Percentiles rank a stretch among this genome's conserved stretches.
These are phyloP conservation scores for Diloba caeruleocephala DNA, from an alignment of 2,888 invertebrate species.

Conservation along the genomic window DNA sequence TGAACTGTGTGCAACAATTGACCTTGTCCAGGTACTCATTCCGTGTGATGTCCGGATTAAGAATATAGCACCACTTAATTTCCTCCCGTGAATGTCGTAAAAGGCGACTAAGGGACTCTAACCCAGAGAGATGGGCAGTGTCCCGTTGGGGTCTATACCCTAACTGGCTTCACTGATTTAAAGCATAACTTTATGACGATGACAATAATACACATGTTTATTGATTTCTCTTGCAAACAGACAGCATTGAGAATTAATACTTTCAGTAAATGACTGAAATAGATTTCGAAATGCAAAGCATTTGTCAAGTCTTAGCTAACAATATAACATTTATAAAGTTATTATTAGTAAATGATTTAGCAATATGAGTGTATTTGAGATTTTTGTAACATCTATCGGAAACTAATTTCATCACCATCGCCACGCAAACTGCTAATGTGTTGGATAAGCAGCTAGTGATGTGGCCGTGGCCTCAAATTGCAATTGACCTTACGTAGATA, in stretches of 20 bases:
- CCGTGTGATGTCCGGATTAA: too few relatives aligned
- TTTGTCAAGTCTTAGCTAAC: slow-evolving; percentile 13
- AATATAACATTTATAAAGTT: slow-evolving; percentile 5
- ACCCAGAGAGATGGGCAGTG: too few relatives aligned
- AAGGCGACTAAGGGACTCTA: too few relatives aligned
- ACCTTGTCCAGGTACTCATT: too few relatives aligned
- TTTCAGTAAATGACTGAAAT: slow-evolving; percentile 1
- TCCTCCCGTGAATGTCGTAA: too few relatives aligned
- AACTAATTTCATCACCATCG: slow-evolving; percentile 41
- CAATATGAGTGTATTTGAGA: slow-evolving; percentile 21
- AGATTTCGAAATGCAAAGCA: slow-evolving; percentile 20
- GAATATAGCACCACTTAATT: too few relatives aligned
- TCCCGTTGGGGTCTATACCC: too few relatives aligned
- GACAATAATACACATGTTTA: too few relatives aligned
- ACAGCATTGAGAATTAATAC: slow-evolving; percentile 15
- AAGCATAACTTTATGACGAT: too few relatives aligned
- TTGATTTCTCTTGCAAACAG: slow-evolving; percentile 5
- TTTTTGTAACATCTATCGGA: slow-evolving; percentile 28
- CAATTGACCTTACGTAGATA: slow-evolving; percentile 56
- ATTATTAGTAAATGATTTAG: slow-evolving; percentile 18
- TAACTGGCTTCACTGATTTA: too few relatives aligned
- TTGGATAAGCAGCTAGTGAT: slow-evolving; percentile 63
- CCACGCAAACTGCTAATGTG: slow-evolving; percentile 56
- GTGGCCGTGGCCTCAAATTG: slow-evolving; percentile 66
- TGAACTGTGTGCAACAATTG: too few relatives aligned